Base-by-base conservation (phyloP, 2,888 invertebrate genomes). In the Diarsia mendica region DNA sequence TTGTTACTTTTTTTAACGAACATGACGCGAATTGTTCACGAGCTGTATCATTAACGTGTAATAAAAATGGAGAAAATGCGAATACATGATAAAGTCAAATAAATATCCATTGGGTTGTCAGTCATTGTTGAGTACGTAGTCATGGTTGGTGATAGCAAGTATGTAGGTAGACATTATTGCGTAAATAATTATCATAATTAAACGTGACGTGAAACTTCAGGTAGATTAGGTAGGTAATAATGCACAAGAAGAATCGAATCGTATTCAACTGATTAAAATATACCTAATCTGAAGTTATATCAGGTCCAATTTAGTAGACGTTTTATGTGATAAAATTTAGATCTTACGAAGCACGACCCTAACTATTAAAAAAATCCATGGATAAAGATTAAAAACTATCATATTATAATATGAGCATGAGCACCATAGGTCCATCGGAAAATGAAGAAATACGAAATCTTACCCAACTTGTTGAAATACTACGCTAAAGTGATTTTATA, bases 1-100 rank as follows among this genome's bases (percentile, higher is more conserved):
- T 87, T 80, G 83, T 85, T 85, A 87, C 85, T 82, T 88, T 85
- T 82, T 85, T 80, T 71, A 80, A 84, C 80, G 74, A 84, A 84
- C 79, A 84, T 85, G 80, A 85, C 75, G 82, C 79, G 79, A 82
- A 89, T 80, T 85, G 73, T 88, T 83, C 75, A 80, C 80, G 72
- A 73, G 76, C 79, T 85, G 75, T 87, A 78, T 83, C 75, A 82
- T 77, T 87, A 80, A 77, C 79, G 67, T 67, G 69, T 65, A 79
- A 83, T 82, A 60, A 51, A 75, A 66, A 60, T 65, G 23, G 55
- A 23, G 64, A 58, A 77, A 78, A 78, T 51, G 64, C 13, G 33
- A 71, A 65, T 53, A 51, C 20, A 51, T 53, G 48, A 77, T 39
- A 51, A 61, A 77, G 33, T 64, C 15, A 61, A 77, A 68, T 46